Conservation (phyloP, 2,113 vertebrate species). For the Sapayoa aenigma region DNA sequence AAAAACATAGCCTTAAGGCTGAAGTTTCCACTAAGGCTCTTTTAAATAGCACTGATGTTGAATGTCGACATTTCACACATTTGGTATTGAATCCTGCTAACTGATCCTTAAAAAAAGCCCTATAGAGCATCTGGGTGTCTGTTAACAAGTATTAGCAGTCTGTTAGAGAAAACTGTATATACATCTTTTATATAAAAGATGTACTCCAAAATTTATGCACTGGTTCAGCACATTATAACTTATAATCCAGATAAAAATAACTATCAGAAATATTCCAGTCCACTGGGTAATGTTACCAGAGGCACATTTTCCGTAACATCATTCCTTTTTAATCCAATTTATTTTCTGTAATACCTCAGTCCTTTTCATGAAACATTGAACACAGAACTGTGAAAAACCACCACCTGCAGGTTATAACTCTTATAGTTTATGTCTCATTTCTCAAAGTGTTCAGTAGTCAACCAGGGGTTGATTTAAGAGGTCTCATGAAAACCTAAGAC, state of each 20-base stretch:
- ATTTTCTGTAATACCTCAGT: background rate
- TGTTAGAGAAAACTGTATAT: background rate
- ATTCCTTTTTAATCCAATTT: background rate
- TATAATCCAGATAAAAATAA: background rate
- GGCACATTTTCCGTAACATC: background rate
- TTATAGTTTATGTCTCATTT: background rate
- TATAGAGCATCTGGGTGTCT: background rate
- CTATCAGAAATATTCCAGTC: background rate
- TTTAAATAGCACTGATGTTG: background rate
- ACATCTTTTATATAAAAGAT: background rate
- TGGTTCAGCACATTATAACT: background rate
- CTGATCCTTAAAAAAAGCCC: background rate
- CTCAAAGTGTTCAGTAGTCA: background rate
- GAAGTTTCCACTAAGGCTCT: background rate
- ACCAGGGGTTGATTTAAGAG: background rate
- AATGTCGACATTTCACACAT: background rate
- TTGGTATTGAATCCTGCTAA: background rate
- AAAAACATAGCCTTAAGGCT: background rate
- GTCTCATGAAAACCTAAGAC: background rate
- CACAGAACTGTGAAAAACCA: background rate
- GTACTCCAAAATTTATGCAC: background rate
- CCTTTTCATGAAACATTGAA: background rate
- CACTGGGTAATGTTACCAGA: background rate
- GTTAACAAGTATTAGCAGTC: background rate
- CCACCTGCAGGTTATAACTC: background rate